A percentile compares a stretch with the other conserved stretches of the same genome.
phyloP scores from a whole-genome alignment of 2,797 vertebrate species.

The Moxostoma hubbsi region DNA sequence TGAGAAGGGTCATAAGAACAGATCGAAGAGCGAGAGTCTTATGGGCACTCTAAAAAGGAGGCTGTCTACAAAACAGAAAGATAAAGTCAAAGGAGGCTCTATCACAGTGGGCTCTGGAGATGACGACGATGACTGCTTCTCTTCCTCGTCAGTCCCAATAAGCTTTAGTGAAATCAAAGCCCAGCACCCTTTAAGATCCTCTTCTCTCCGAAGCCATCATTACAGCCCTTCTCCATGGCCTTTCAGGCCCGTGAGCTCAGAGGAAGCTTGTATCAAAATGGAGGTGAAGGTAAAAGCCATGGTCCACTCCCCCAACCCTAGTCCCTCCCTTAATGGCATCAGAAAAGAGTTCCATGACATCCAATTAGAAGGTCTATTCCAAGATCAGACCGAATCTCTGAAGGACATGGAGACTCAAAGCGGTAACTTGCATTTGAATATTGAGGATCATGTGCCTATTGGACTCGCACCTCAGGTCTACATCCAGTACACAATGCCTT shows the following conservation, averaged over 20 bases:
- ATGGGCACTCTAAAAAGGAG: slow-evolving; percentile 96
- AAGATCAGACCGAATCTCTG: slow-evolving; percentile 81
- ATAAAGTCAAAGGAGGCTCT: slow-evolving; percentile 88
- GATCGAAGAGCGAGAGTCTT: slow-evolving; percentile 91
- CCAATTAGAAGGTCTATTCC: slow-evolving; percentile 88
- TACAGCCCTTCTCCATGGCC: slow-evolving; percentile 98
- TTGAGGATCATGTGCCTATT: slow-evolving; percentile 96
- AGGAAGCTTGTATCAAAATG: slow-evolving; percentile 95
- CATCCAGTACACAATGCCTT: slow-evolving; percentile 99
- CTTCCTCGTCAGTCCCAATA: slow-evolving; percentile 92
- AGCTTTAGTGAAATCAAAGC: slow-evolving; percentile 92
- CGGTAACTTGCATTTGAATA: slow-evolving; percentile 89
- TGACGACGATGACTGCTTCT: slow-evolving; percentile 93
- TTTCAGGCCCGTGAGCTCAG: slow-evolving; percentile 88
- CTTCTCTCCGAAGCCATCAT: slow-evolving; percentile 92
- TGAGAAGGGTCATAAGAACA: slow-evolving; percentile 87
- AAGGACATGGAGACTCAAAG: slow-evolving; percentile 86
- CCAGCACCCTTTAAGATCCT: slow-evolving; percentile 90
- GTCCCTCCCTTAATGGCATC: slow-evolving; percentile 91
- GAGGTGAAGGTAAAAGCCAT: slow-evolving; percentile 96
- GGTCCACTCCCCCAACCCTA: slow-evolving; percentile 91
- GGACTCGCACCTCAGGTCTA: slow-evolving; percentile 98
- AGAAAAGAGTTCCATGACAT: slow-evolving; percentile 92
- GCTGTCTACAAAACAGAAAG: slow-evolving; percentile 94
- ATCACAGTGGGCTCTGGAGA: slow-evolving; percentile 84